A percentile compares a stretch with the other conserved stretches of the same genome.
phyloP scores from a whole-genome alignment of 1,140 invertebrate species.

The Triops cancriformis region DNA sequence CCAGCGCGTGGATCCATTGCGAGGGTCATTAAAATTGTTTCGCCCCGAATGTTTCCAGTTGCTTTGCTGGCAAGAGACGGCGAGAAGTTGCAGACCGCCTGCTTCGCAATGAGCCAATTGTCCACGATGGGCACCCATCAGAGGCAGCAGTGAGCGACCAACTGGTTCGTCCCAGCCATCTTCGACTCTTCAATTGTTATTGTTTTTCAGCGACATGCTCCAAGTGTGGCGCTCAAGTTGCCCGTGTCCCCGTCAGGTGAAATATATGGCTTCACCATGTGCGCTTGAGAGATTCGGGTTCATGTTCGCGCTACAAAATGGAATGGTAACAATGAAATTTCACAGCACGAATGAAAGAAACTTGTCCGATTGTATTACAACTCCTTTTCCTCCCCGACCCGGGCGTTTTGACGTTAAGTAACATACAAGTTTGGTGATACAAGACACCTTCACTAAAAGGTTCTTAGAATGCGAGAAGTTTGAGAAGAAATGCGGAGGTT shows the following conservation, averaged over 20 bases:
- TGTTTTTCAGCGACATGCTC: too few species aligned
- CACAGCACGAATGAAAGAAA: too few species aligned
- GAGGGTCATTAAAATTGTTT: slow-evolving; percentile 8
- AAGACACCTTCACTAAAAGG: not conserved
- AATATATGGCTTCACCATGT: too few species aligned
- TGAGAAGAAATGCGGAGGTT: not conserved
- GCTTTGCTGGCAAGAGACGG: not conserved
- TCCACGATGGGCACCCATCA: not conserved
- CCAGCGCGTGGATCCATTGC: not conserved
- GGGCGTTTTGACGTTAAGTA: not conserved
- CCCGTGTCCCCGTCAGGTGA: too few species aligned
- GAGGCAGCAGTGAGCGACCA: not conserved
- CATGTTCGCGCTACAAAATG: too few species aligned
- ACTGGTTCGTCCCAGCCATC: not conserved
- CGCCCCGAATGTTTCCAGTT: too few species aligned
- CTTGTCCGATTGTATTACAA: too few species aligned
- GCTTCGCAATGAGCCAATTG: slow-evolving; percentile 12
- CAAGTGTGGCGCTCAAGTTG: too few species aligned
- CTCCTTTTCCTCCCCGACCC: too few species aligned
- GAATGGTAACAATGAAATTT: too few species aligned
- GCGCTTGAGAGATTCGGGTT: too few species aligned
- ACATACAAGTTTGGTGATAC: not conserved
- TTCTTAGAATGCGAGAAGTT: not conserved
- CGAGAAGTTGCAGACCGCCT: not conserved
- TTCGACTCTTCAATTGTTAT: too few species aligned